Conservation (phyloP, 2,113 vertebrate species). For the Campylorhamphus procurvoides region DNA sequence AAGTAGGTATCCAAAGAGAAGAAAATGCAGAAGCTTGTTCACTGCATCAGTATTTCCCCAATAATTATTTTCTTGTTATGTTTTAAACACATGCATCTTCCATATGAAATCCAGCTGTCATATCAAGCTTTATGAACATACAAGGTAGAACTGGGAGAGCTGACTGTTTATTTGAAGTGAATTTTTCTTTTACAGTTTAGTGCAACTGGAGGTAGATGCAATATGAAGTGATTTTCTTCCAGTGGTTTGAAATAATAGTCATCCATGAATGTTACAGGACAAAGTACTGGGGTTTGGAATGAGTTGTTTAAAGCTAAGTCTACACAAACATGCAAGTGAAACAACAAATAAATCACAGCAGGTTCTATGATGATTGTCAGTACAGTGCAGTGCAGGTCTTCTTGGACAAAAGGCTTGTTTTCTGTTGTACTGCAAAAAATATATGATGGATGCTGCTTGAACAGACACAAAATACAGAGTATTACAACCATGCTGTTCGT, state of each 20-base stretch:
- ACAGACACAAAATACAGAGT: background rate
- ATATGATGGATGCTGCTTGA: background rate
- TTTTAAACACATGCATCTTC: background rate
- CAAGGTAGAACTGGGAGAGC: background rate
- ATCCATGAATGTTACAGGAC: background rate
- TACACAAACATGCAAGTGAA: slow-evolving; percentile 67
- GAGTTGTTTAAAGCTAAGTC: slow-evolving; percentile 5
- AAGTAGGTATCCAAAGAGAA: background rate
- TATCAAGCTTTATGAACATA: background rate
- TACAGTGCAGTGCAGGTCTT: slow-evolving; percentile 39
- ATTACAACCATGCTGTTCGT: background rate
- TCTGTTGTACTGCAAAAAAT: background rate
- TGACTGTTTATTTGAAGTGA: slow-evolving; percentile 79
- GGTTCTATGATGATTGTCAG: slow-evolving; percentile 74
- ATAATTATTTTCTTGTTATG: background rate
- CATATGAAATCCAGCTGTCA: background rate
- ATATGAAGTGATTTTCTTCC: slow-evolving; percentile 46
- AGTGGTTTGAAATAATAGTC: slow-evolving; percentile 9
- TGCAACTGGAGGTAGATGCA: slow-evolving; percentile 80
- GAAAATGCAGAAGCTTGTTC: background rate
- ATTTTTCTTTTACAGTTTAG: slow-evolving; percentile 70
- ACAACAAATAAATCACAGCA: slow-evolving; percentile 27
- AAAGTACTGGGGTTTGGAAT: background rate
- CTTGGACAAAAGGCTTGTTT: background rate
- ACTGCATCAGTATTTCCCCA: background rate